These are phyloP conservation scores for Blastobasis adustella DNA, from an alignment of 2,888 invertebrate genomes.

Conservation along the genomic window DNA sequence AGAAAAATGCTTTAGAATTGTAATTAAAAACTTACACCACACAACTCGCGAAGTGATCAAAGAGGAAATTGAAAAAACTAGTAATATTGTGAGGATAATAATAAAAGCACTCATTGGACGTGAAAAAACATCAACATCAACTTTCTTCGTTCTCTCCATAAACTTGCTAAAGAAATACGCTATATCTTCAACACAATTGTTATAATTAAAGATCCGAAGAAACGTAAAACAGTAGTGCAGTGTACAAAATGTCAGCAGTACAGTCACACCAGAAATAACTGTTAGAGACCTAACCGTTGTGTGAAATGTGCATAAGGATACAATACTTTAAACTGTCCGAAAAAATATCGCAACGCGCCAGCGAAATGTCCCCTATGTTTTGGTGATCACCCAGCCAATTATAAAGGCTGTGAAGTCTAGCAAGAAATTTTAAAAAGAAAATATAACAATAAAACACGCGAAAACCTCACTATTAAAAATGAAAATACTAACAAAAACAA, in stretches of 20 bases:
- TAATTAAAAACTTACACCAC: constrained; percentile 18
- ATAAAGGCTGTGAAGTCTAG: constrained; percentile 13
- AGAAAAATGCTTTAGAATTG: constrained; percentile 12
- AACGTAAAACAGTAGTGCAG: constrained; percentile 11
- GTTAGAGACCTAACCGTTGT: constrained; percentile 17
- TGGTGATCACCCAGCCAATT: constrained; percentile 12
- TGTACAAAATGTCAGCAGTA: constrained; percentile 19
- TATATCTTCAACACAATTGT: constrained; percentile 11
- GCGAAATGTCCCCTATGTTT: constrained; percentile 14
- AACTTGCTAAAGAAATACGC: constrained; percentile 3
- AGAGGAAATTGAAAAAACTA: constrained; percentile 13
- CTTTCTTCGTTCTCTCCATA: constrained; percentile 19
- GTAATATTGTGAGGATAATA: constrained; percentile 17
- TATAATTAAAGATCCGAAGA: constrained; percentile 14
- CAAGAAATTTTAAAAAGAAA: constrained; percentile 9
- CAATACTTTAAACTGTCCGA: constrained; percentile 14
- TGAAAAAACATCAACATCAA: constrained; percentile 15
- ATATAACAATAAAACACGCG: neutral
- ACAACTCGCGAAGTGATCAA: constrained; percentile 13
- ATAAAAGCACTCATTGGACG: constrained; percentile 14
- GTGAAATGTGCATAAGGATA: constrained; percentile 17
- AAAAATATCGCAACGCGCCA: constrained; percentile 12
- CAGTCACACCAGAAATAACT: constrained; percentile 18
- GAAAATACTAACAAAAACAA: neutral
- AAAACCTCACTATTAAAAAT: neutral